Evolutionary conservation across 2,113 vertebrate genomes (phyloP).

Genomic region (Clarias magur): DNA sequence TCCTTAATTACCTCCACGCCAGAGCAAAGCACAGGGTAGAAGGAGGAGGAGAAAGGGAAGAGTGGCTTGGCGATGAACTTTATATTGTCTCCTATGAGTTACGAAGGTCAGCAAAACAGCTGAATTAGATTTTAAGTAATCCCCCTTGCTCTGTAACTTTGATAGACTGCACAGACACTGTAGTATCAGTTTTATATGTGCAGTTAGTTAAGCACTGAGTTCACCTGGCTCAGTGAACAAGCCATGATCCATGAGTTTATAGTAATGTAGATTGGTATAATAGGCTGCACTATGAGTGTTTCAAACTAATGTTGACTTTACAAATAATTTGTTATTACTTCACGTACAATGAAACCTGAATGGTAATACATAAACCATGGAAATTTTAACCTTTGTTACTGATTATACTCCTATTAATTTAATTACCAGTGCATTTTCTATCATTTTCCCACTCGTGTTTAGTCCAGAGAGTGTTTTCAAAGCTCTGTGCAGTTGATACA

Average conservation of each 20-base stretch:
- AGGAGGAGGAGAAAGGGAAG: conserved; percentile 40
- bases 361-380: background rate
- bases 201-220: conserved; percentile 10
- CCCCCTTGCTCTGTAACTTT: conserved; percentile 63
- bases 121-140: conserved; percentile 74
- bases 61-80: conserved; percentile 65
- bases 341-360: background rate
- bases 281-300: conserved; percentile 39
- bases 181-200: conserved; percentile 58
- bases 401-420: background rate
- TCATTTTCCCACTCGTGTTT: background rate
- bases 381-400: background rate
- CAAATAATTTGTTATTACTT: conserved; percentile 5
- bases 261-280: conserved; percentile 17
- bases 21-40: conserved; percentile 66
- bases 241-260: conserved; percentile 37
- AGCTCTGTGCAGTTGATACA: conserved; percentile 7
- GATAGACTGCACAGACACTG: conserved; percentile 62
- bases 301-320: conserved; percentile 26
- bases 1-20: conserved; percentile 84
- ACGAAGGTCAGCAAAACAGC: conserved; percentile 79
- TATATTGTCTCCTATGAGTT: conserved; percentile 67
- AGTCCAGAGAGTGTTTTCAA: background rate
- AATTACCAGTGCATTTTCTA: background rate
- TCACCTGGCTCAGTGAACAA: conserved; percentile 37